These are phyloP conservation scores for Carpatolechia fugitivella DNA, from an alignment of 2,888 invertebrate species.

Conservation along the genomic window DNA sequence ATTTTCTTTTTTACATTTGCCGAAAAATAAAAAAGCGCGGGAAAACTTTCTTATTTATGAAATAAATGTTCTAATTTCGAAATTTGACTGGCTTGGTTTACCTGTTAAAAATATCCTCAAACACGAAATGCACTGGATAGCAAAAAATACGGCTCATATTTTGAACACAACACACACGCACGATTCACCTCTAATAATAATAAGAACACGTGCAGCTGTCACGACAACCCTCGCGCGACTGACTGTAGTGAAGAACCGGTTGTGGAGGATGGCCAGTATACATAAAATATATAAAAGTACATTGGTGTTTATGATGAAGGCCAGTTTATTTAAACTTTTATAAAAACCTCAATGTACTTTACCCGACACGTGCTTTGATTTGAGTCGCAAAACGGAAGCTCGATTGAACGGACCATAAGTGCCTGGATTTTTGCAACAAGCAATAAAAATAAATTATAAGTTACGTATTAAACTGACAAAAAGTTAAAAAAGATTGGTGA, in stretches of 20 bases:
- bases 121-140: background rate
- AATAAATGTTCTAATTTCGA: background rate
- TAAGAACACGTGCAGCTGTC: constrained; percentile 3
- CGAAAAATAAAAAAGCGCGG: background rate
- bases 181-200: constrained; percentile 14
- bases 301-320: too few relatives aligned
- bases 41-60: background rate
- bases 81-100: background rate
- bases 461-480: too few relatives aligned
- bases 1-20: background rate
- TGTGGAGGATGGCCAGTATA: too few relatives aligned
- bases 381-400: background rate
- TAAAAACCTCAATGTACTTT: too few relatives aligned
- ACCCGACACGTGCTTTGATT: too few relatives aligned
- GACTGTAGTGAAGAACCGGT: too few relatives aligned
- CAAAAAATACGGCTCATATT: background rate
- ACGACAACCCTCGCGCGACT: constrained; percentile 23
- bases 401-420: background rate
- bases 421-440: background rate
- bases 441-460: too few relatives aligned
- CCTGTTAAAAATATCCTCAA: background rate
- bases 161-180: constrained; percentile 4
- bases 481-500: too few relatives aligned
- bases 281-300: too few relatives aligned
- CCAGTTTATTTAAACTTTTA: too few relatives aligned